Evolutionary conservation across 2,113 vertebrate genomes (phyloP).

Genomic region (Xenus cinereus): DNA sequence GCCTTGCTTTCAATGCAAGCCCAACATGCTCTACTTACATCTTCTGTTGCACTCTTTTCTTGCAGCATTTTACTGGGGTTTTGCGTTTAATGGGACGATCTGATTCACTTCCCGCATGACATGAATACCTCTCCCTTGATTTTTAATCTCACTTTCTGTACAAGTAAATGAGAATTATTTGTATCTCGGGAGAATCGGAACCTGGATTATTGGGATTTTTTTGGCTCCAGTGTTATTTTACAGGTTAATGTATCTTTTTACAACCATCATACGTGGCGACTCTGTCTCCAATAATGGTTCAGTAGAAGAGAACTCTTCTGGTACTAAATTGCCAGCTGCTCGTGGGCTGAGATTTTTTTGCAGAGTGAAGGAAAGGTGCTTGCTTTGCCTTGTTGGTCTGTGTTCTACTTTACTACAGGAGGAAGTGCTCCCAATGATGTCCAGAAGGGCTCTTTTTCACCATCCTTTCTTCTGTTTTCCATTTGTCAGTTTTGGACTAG

Average conservation of each 20-base stretch:
- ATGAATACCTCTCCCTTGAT: background rate
- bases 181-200: background rate
- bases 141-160: constrained; percentile 27
- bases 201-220: background rate
- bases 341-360: background rate
- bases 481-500: background rate
- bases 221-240: background rate
- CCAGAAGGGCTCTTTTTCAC: background rate
- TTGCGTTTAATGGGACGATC: background rate
- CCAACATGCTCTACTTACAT: background rate
- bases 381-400: background rate
- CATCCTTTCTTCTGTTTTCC: background rate
- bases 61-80: background rate
- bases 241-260: background rate
- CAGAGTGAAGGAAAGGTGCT: background rate
- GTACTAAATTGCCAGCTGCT: background rate
- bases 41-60: background rate
- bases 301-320: background rate
- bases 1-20: background rate
- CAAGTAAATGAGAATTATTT: background rate
- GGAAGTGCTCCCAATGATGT: background rate
- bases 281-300: background rate
- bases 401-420: background rate
- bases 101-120: background rate
- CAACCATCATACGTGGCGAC: background rate